These are phyloP conservation scores for Thamnaconus septentrionalis DNA, from an alignment of 2,113 vertebrate genomes.

Conservation along the genomic window DNA sequence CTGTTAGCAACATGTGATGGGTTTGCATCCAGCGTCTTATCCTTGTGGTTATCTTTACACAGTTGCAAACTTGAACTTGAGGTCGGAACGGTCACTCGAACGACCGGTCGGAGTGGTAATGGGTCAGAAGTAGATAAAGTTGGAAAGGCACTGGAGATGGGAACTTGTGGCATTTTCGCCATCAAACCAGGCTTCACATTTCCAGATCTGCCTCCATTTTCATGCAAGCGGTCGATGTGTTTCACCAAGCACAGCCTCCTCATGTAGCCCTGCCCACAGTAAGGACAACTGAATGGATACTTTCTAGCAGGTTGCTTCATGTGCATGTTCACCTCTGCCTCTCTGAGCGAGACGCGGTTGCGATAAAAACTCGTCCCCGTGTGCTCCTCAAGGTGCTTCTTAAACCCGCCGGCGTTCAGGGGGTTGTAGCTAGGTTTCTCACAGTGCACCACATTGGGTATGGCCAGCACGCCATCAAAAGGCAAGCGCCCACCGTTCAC, in stretches of 20 bases:
- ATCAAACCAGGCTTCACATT: conserved; percentile 19
- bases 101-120: conserved; percentile 25
- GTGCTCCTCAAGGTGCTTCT: conserved; percentile 59
- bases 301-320: conserved; percentile 84
- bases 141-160: conserved; percentile 51
- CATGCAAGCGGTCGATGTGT: conserved; percentile 86
- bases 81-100: conserved; percentile 44
- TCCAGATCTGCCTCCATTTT: conserved; percentile 58
- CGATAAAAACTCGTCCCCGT: conserved; percentile 67
- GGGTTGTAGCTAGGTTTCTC: conserved; percentile 60
- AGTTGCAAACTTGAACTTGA: conserved; percentile 15
- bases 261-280: conserved; percentile 90
- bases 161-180: conserved; percentile 17
- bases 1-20: conserved; percentile 50
- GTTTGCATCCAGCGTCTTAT: conserved; percentile 47
- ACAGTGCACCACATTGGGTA: conserved; percentile 46
- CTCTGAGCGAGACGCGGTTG: conserved; percentile 82
- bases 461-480: conserved; percentile 21
- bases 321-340: conserved; percentile 87
- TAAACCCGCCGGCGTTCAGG: conserved; percentile 22
- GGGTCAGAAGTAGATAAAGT: conserved; percentile 30
- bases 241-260: conserved; percentile 89
- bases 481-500: conserved; percentile 29
- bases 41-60: conserved; percentile 38
- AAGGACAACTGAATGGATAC: conserved; percentile 85